These are phyloP conservation scores for Crax fasciolata DNA, from an alignment of 2,797 vertebrate genomes.

Conservation along the genomic window DNA sequence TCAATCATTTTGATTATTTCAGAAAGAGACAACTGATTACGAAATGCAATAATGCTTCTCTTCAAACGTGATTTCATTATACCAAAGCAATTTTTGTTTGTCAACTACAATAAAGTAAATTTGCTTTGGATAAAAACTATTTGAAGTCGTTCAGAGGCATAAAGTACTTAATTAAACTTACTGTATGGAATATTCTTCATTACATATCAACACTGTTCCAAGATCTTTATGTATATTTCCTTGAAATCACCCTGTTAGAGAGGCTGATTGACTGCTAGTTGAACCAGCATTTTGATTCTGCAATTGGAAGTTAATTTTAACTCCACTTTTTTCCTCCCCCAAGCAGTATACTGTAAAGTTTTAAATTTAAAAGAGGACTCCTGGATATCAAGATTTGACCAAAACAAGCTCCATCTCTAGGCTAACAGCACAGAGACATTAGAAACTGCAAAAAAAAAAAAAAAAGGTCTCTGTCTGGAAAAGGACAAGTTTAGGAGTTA, in stretches of 20 bases:
- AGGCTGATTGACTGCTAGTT: background rate
- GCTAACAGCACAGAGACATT: background rate
- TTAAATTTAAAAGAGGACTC: background rate
- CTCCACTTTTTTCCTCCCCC: fast-evolving
- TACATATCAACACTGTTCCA: background rate
- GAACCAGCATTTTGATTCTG: background rate
- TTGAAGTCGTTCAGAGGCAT: background rate
- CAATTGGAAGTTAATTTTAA: background rate
- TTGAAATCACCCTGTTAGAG: background rate
- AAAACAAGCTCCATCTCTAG: background rate
- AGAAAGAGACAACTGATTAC: background rate
- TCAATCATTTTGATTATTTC: background rate
- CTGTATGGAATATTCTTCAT: background rate
- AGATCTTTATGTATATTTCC: background rate
- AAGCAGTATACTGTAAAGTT: background rate
- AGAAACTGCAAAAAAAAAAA: background rate
- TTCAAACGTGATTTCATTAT: background rate
- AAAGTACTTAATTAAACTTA: background rate
- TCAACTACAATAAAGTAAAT: background rate
- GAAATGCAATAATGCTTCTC: background rate
- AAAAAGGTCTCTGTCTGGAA: background rate
- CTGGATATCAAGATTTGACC: background rate
- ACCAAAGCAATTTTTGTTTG: background rate
- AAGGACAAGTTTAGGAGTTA: background rate
- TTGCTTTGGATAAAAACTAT: background rate